Evolutionary conservation across 30 jellyfish, hydroid and myxozoan species (phyloP).

Genomic region (Rhopilema esculentum): DNA sequence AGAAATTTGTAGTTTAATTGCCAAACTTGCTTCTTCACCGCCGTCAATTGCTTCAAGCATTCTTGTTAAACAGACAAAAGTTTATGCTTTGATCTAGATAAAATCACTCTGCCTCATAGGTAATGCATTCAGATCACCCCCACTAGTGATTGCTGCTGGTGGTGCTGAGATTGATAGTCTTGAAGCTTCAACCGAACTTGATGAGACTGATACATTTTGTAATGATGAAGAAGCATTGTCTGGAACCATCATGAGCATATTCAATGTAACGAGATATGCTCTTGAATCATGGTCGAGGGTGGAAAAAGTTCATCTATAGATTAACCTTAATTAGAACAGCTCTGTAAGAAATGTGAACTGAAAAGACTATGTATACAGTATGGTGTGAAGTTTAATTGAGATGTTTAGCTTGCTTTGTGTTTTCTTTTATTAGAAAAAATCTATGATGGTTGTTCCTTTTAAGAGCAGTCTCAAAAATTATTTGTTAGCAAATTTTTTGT

Average conservation of each 20-base stretch:
- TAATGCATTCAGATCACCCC: slow-evolving; percentile 67
- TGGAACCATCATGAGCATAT: slow-evolving; percentile 81
- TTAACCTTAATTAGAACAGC: background rate
- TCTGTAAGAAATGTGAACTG: background rate
- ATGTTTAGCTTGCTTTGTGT: background rate
- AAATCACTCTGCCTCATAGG: slow-evolving; percentile 9
- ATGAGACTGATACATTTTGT: slow-evolving; percentile 65
- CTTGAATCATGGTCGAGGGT: slow-evolving; percentile 61
- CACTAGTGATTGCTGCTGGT: slow-evolving; percentile 66
- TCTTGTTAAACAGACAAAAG: background rate
- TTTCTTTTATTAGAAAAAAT: too few species aligned
- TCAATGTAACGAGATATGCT: slow-evolving; percentile 72
- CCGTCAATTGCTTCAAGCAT: too few species aligned
- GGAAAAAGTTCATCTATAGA: background rate
- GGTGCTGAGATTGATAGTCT: slow-evolving; percentile 69
- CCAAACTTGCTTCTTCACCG: too few species aligned
- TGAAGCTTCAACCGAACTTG: slow-evolving; percentile 54
- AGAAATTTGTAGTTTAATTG: too few species aligned
- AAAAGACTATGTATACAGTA: background rate
- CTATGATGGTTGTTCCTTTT: too few species aligned
- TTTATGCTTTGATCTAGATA: background rate
- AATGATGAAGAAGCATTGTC: slow-evolving; percentile 85
- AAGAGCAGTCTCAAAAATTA: too few species aligned
- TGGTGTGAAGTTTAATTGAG: background rate
- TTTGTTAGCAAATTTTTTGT: too few species aligned